Evolutionary conservation across 2,797 vertebrate genomes (phyloP), one percentile per base, ranked within the genome.

Genomic region (Aulostomus chinensis): DNA sequence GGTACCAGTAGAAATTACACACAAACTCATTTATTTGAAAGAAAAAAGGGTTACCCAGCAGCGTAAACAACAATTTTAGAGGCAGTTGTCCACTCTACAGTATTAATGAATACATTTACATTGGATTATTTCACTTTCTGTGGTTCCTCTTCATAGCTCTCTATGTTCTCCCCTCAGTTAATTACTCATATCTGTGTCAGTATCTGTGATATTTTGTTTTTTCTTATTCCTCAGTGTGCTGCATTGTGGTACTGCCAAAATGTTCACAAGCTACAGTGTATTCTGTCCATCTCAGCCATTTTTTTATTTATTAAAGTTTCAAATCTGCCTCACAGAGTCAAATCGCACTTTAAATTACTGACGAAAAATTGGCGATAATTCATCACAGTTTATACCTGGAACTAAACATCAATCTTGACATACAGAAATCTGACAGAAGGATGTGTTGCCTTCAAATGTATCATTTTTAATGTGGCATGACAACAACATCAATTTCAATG

Each of bases 141-240:
- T 7, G 11, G 9, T 38, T 21, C 50, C 13, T 29, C 7, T 34
- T 31, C 0, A 11, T 16, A 33, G 9, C 6, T 39, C 17, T 3
- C 8, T 11, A 9, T 33, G 29, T 33, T 18, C 41, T 29, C 7
- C 22, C 13, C 13, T 9, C 32, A n/a, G 6, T 21, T 15, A 26
- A 9, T 12, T 32, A 24, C 9, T 21, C 31, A 32, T 35, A 32
- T 52, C 29, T n/a, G 43, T 47, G 15, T 62, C 11, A 32, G 28
- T 41, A 14, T 43, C 14, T 15, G n/a, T 3, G 15, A 48, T 35
- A 13, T 47, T 17, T 37, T 10, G 34, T 33, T 58, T 20, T 31
- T 18, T 22, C 29, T 18, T 32, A 31, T 32, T 37, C 26, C 9
- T 2, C 1, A 18, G 7, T 2, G 9, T 16, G 26, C 20, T 2